Evolutionary conservation across 2,888 invertebrate genomes (phyloP), one percentile per base, ranked within the genome.

Genomic region (Drosophila melanosoma): DNA sequence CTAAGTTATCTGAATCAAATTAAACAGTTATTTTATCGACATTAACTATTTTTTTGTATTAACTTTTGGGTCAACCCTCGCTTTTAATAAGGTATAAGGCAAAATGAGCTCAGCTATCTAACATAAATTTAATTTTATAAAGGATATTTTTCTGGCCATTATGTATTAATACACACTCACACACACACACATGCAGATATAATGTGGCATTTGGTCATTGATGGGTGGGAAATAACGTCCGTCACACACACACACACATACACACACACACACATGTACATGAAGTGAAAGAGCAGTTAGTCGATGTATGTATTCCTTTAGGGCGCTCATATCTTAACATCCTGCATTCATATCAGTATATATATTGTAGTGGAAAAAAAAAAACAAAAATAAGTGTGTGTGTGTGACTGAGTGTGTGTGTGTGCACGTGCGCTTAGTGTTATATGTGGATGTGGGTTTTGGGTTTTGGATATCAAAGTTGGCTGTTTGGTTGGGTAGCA

Each of bases 111-210:
- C 35, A 53, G 74, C 76, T 72, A 82, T 77, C 68, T 71, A 69
- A 76, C 74, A 83, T 82, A 82, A 82, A 86, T 82, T 81, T 79
- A 87, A 81, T 87, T 87, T 83, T 82, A 86, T 86, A 86, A 86
- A 86, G 78, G 79, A 83, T 86, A 81, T 78, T 81, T 81, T 78
- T 79, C 78, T 82, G 76, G 76, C 76, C 83, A 77, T 83, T 83
- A 80, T 82, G 73, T 75, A 81, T 70, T 60, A 66, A 69, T 63
- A 61, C 60, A 66, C 45, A n/a, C 60, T 29, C 29, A 38, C 26
- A 51, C 51, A 65, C 33, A 60, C 8, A 60, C 20, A 49, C 40
- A 62, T 17, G 48, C 52, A 65, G 59, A 57, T 58, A 58, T 64
- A 58, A 74, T 74, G 75, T 74, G 63, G 51, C 72, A 76, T 59